Base-by-base conservation (phyloP, 2,113 vertebrate species). In the Hylia prasina region DNA sequence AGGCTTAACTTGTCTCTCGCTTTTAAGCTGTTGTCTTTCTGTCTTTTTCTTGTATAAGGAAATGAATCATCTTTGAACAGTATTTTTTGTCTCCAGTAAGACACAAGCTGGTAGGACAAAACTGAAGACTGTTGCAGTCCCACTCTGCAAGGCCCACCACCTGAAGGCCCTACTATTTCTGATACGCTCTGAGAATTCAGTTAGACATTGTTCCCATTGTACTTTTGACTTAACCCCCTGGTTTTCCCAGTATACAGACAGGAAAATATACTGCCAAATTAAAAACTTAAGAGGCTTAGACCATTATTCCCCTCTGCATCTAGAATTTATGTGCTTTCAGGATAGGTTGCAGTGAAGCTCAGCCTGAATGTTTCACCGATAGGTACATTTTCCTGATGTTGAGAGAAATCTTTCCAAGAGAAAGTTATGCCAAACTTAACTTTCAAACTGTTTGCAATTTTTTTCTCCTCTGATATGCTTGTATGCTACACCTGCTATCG, bases 71-170 rank as follows among this genome's bases (percentile, higher is more conserved):
- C 40, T 10, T 31, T 64, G 19, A 82, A 21, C 5, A 64, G 30
- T 71, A 68, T 7, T 84, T 84, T 73, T 47, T 71, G 22, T 35
- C 23, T 72, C n/a, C 66, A 65, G 21, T 11, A 69, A 65, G n/a
- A 71, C 51, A 19, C 25, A 68, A 50, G 16, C 9, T 75, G 40
- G 9, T 44, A 39, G 33, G 7, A 45, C 14, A 73, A 45, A 15
- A 54, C 24, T 28, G 56, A 84, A 56, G 17, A 60, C 28, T 27
- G 53, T 27, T 22, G 13, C 50, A 48, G 39, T 37, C 35, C 64
- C 14, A 9, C 3, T 20, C 4, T 2, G 0, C 31, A 64, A 82
- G 24, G 8, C 7, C 11, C n/a, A 79, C 3, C 14, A 19, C 18
- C n/a, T 39, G 48, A 84, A 93, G 6, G 40, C 17, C 11, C 65